Base-by-base conservation (phyloP, 2,113 vertebrate species). In the Serilophus lunatus region DNA sequence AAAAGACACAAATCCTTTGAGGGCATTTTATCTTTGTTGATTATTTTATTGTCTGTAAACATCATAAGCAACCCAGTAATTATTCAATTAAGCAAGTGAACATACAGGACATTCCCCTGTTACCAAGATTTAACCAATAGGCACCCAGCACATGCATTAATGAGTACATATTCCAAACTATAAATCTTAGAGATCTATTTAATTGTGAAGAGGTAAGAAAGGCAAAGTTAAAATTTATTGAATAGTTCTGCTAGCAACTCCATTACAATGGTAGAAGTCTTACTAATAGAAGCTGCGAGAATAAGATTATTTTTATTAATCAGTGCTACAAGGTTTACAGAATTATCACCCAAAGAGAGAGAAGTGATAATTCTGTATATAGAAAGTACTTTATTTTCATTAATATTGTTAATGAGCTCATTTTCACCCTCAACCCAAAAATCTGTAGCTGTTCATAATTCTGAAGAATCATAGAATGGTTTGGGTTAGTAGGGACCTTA, bases 21-120 rank as follows among this genome's bases (percentile, higher is more conserved):
- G n/a, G 31, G 63, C 14, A 20, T 81, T 95, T 95, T 76, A 90
- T 72, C 85, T 95, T 92, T 91, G 51, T 38, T 65, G 75, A 94
- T 71, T 95, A 44, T 90, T 97, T 98, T 96, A 97, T 93, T 93
- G 69, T 70, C 88, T 96, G 82, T 57, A 98, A 98, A 98, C 80
- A 97, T 68, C 35, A 75, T 50, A 29, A 2, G 6, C 22, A 75
- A 81, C 3, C 20, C 40, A 56, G 47, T 44, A 70, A 95, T 96
- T 91, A 94, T 83, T 87, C 63, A 93, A 51, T 95, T 96, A 95
- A 95, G 92, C 56, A 71, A 59, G 45, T 23, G 47, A 97, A 89
- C 76, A 88, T 42, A 89, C 22, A 91, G 54, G 77, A 94, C 92
- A 96, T 98, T 96, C 70, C 79, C 31, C 69, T 88, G 96, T 98